Conservation (phyloP, 2,888 invertebrate species). For the Quadriops clusia region DNA sequence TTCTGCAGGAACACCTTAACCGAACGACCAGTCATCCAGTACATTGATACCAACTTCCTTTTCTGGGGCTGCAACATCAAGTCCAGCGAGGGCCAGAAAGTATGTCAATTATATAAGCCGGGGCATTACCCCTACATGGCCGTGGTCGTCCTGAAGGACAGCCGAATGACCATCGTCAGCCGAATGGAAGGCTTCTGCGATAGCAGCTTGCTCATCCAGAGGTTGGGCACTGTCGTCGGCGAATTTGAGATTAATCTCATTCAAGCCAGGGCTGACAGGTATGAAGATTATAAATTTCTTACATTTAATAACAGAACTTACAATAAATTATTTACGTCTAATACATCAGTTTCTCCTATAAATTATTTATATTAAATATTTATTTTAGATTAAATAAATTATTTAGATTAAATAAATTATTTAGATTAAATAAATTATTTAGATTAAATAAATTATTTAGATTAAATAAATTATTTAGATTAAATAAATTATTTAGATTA, state of each 20-base stretch:
- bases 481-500: no score
- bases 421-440: no score
- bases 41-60: conserved; percentile 70
- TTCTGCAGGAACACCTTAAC: conserved; percentile 74
- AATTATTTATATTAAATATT: background rate
- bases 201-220: conserved; percentile 54
- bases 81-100: conserved; percentile 83
- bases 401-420: background rate
- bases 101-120: conserved; percentile 77
- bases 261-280: conserved; percentile 79
- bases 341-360: no score
- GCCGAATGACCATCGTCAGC: conserved; percentile 64
- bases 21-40: conserved; percentile 62
- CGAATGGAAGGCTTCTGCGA: conserved; percentile 79
- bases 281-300: conserved; percentile 12
- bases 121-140: conserved; percentile 78
- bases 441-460: no score
- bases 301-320: background rate
- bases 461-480: no score
- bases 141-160: conserved; percentile 78
- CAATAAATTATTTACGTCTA: background rate
- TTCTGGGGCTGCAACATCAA: conserved; percentile 92
- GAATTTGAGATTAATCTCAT: conserved; percentile 83
- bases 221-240: conserved; percentile 62
- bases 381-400: background rate